Base-by-base conservation (phyloP, 2,888 invertebrate genomes). In the Schrankia costaestrigalis region DNA sequence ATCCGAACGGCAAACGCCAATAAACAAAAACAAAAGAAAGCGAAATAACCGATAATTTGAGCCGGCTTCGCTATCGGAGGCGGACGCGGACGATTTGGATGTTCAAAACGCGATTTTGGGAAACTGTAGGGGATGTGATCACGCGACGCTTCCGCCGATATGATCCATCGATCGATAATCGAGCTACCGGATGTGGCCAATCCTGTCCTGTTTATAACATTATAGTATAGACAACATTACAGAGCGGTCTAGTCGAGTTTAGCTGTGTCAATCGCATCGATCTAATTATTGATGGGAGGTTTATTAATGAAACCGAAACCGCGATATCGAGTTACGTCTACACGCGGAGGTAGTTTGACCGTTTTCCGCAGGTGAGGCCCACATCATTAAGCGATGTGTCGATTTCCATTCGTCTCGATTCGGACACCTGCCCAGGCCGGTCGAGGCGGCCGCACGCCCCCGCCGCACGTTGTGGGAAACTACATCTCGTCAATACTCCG, bases 21-120 rank as follows among this genome's bases (percentile, higher is more conserved):
- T 78, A 76, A 71, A 76, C 61, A 73, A 71, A 75, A 84, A 79
- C 75, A 82, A 81, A 83, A 80, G 79, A 81, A 79, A 82, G 78
- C 76, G 68, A 82, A 84, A 82, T 69, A 81, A 82, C 80, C 70
- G 76, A 83, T 82, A 82, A 85, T 85, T 83, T 74, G 69, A 68
- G 61, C 23, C 40, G 44, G 49, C 57, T 57, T 59, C 63, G 66
- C 64, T 75, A 78, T 78, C 75, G 68, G 72, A 67, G 74, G 74
- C 76, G 78, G 74, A 75, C 78, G 77, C 63, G 39, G 59, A 39
- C 71, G 73, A 78, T 80, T 82, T 76, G 62, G 71, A 70, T 70
- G 69, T 64, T 62, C 49, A 46, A 59, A 71, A 70, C 60, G 70
- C 78, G 78, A 76, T 78, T 83, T 81, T 74, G 46, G 71, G 72